These are phyloP conservation scores for Condylura cristata DNA, from an alignment of 2,113 vertebrate species.

Conservation along the genomic window DNA sequence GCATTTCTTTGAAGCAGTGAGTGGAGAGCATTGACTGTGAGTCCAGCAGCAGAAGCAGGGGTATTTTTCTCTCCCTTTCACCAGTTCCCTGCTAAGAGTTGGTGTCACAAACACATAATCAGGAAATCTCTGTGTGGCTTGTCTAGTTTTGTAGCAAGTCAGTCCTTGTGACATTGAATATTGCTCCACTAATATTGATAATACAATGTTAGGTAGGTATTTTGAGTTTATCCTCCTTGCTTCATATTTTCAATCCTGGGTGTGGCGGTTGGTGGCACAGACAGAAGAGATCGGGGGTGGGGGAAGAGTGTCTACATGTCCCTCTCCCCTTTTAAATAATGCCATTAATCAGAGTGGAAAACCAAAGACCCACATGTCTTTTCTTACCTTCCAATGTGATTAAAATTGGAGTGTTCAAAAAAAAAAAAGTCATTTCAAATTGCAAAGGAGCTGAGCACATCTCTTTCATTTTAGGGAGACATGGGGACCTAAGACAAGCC, in stretches of 20 bases:
- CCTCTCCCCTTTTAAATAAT: neutral
- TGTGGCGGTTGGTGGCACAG: too few relatives aligned
- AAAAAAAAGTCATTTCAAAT: neutral
- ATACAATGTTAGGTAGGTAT: neutral
- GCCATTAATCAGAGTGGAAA: neutral
- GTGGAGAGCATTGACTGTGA: neutral
- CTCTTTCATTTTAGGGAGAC: neutral
- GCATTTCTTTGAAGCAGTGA: neutral
- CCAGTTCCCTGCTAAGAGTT: neutral
- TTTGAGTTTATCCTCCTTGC: slow-evolving; percentile 14
- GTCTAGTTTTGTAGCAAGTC: neutral
- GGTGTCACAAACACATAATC: neutral
- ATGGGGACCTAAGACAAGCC: neutral
- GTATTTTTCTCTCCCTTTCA: neutral
- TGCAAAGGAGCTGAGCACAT: neutral
- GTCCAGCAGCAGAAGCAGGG: neutral
- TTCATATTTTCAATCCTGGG: neutral
- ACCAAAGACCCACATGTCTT: slow-evolving; percentile 22
- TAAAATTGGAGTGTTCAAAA: neutral
- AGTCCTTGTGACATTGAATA: neutral
- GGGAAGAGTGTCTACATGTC: neutral
- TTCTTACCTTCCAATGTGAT: neutral
- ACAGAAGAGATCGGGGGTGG: neutral
- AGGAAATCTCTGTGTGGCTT: neutral
- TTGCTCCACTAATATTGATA: neutral